Evolutionary conservation across 2,888 invertebrate species (phyloP), one percentile per base, ranked within the genome.

Genomic region (Sinodicranocentrus sp.): DNA sequence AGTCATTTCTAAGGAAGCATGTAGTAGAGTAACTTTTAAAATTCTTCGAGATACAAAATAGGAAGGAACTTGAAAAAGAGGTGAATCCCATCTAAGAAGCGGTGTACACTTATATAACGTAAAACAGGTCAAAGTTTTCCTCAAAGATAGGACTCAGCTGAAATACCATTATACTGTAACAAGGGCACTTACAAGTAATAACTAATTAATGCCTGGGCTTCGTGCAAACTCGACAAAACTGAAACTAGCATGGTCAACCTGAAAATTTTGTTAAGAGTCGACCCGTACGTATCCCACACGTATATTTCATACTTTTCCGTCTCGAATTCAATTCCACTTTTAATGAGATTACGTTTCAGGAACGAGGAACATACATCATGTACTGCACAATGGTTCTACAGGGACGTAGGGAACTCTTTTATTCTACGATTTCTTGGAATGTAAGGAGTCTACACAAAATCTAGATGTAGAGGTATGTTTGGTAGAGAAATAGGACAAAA

Each of bases 331-430:
- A 52, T 52, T 52, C 17, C 13, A 17, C 52, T 5, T n/a, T 52
- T 52, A 52, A 52, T n/a, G n/a, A 52, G 52, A 52, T 52, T 52
- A 52, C 52, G n/a, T 39, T 39, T n/a, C n/a, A n/a, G n/a, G n/a
- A n/a, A n/a, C n/a, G n/a, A n/a, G n/a, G n/a, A n/a, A n/a, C n/a
- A n/a, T n/a, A n/a, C n/a, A n/a, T n/a, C n/a, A n/a, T n/a, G n/a
- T n/a, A n/a, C n/a, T n/a, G n/a, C n/a, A n/a, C n/a, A n/a, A n/a
- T n/a, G n/a, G n/a, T n/a, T n/a, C n/a, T n/a, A n/a, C n/a, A n/a
- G n/a, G n/a, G n/a, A n/a, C n/a, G n/a, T n/a, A n/a, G n/a, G n/a
- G n/a, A n/a, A n/a, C n/a, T n/a, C n/a, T n/a, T n/a, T n/a, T n/a
- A n/a, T n/a, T n/a, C n/a, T n/a, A n/a, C n/a, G n/a, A n/a, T n/a